Evolutionary conservation across 2,113 vertebrate genomes (phyloP).

Genomic region (Epinephelus moara): DNA sequence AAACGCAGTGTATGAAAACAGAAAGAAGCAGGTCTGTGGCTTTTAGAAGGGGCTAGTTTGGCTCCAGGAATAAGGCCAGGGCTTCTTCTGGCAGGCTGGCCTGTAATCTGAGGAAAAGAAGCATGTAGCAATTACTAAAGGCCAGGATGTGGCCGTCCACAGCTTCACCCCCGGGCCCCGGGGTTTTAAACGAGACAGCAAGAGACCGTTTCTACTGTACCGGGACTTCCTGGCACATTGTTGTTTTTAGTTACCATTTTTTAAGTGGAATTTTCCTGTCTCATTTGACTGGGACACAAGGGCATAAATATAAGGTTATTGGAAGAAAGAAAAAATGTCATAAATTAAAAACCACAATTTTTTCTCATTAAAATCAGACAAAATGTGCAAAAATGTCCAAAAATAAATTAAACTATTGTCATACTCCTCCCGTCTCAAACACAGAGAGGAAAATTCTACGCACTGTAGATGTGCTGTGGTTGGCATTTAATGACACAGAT

Average conservation of each 20-base stretch:
- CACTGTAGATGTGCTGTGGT: not conserved
- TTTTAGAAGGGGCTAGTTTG: constrained; percentile 81
- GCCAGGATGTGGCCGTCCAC: constrained; percentile 78
- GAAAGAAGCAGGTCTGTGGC: constrained; percentile 80
- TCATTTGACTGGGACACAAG: not conserved
- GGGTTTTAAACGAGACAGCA: constrained; percentile 53
- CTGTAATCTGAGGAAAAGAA: constrained; percentile 82
- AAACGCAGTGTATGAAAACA: constrained; percentile 80
- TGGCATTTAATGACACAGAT: not conserved
- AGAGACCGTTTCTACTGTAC: constrained; percentile 41
- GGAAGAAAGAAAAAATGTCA: not conserved
- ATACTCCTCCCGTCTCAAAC: constrained; percentile 1
- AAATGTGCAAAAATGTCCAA: not conserved
- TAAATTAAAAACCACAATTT: not conserved
- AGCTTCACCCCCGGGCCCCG: constrained; percentile 65
- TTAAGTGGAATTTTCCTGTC: not conserved
- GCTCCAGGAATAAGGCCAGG: constrained; percentile 82
- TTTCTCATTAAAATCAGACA: no score
- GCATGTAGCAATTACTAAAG: constrained; percentile 84
- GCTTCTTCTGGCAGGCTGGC: constrained; percentile 78
- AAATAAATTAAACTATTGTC: not conserved
- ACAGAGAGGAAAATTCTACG: not conserved
- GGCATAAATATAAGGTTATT: not conserved
- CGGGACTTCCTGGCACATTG: constrained; percentile 25
- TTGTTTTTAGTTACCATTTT: constrained; percentile 3